Base-by-base conservation (phyloP, 2,888 invertebrate species). In the Parochlus steinenii region DNA sequence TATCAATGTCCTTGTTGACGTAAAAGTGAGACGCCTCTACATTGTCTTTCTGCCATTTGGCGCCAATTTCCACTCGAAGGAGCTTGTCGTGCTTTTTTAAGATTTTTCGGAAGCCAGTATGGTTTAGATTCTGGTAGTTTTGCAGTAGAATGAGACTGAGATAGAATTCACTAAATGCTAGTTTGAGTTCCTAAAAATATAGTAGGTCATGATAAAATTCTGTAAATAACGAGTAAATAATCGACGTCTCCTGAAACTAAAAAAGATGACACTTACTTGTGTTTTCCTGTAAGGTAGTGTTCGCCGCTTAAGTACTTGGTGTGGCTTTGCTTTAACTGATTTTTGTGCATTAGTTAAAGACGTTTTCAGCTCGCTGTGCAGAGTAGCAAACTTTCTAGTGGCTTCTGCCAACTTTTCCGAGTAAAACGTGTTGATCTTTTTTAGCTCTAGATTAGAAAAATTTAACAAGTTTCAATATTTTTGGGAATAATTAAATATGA, bases 141-240 rank as follows among this genome's bases (percentile, higher is more conserved):
- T 99, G 97, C 40, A 99, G 65, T 11, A 99, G 65, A 47, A 98
- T 92, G 32, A 99, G 65, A 50, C 90, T 90, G 27, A 98, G 67
- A 58, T 98, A 98, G 62, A 95, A 99, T 67, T 99, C 98, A 51
- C 90, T 92, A 60, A 93, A 98, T 0, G 97, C 98, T 45, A 98
- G 63, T 58, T 97, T 98, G 10, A 99, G 60, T 48, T 98, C 97
- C 44, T 65, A 24, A 7, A 27, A 30, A 37, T 24, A 33, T 19
- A 19, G 33, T 25, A n/a, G 18, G 16, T 25, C 18, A n/a, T 17
- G 19, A 5, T 30, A 5, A 10, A 22, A 23, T 15, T 31, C 18
- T 30, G 10, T 12, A 6, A 36, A 24, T 3, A 11, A 31, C 3
- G 11, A 11, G 12, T 4, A 11, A 19, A n/a, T 29, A n/a, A 4